A percentile compares a stretch with the other conserved stretches of the same genome.
Conservation (phyloP, 2,797 vertebrate genomes). For the Anguilla marmorata region DNA sequence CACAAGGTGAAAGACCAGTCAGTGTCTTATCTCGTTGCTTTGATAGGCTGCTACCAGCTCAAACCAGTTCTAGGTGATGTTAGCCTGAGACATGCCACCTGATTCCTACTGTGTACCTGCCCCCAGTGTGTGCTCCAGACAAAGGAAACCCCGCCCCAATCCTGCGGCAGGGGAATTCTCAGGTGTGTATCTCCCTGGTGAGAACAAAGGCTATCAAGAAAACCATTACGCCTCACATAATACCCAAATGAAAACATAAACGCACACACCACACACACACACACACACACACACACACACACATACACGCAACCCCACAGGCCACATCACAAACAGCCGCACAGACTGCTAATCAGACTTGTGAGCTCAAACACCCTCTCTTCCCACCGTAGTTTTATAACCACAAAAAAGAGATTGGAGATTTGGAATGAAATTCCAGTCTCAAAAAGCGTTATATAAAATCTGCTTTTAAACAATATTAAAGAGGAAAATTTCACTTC, state of each 20-base stretch:
- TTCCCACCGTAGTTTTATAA: not conserved
- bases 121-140: conserved; percentile 49
- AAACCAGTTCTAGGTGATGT: conserved; percentile 63
- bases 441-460: not conserved
- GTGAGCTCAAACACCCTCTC: not conserved
- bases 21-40: conserved; percentile 64
- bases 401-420: not conserved
- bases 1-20: conserved; percentile 50
- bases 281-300: not conserved
- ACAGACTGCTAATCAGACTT: not conserved
- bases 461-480: not conserved
- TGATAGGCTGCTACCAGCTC: conserved; percentile 58
- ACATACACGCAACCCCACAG: not conserved
- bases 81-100: conserved; percentile 53
- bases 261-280: conserved; percentile 2
- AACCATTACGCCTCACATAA: not conserved
- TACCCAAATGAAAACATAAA: not conserved
- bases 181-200: conserved; percentile 45
- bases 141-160: conserved; percentile 36
- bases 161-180: conserved; percentile 39
- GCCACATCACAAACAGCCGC: conserved; percentile 10
- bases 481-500: not conserved
- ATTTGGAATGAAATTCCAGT: not conserved
- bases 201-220: not conserved
- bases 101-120: conserved; percentile 54